Percentiles rank a stretch among this genome's conserved stretches.
phyloP scores from a whole-genome alignment of 2,113 vertebrate genomes.

The Malurus alboscapulatus region DNA sequence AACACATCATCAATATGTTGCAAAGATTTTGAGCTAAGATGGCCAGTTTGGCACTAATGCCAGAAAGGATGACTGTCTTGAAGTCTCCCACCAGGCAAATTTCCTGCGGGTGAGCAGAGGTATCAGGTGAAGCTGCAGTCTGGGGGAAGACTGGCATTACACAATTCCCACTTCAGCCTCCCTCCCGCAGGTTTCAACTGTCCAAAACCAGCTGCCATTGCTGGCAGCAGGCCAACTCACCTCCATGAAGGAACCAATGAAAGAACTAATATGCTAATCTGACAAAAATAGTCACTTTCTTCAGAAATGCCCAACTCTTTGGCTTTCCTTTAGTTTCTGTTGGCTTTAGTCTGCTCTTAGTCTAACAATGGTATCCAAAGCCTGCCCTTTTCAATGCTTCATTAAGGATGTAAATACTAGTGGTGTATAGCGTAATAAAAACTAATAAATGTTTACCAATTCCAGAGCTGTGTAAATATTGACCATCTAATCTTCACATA shows the following conservation, averaged over 20 bases:
- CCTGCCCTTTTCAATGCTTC: background rate
- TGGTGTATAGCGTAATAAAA: background rate
- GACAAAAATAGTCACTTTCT: background rate
- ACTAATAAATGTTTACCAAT: background rate
- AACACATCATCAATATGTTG: rapidly evolving
- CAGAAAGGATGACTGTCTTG: background rate
- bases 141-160: background rate
- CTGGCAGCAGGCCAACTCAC: background rate
- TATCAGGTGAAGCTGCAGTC: background rate
- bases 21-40: background rate
- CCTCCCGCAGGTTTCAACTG: background rate
- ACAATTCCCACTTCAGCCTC: background rate
- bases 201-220: background rate
- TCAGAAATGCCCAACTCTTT: background rate
- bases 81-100: background rate
- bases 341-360: background rate
- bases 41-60: background rate
- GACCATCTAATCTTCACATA: background rate
- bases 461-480: background rate
- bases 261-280: background rate
- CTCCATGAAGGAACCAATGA: background rate
- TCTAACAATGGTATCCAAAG: background rate
- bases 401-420: background rate
- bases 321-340: slow-evolving; percentile 3
- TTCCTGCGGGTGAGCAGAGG: background rate